phyloP scores from a whole-genome alignment of 2,113 vertebrate species.

The Tapirus terrestris region DNA sequence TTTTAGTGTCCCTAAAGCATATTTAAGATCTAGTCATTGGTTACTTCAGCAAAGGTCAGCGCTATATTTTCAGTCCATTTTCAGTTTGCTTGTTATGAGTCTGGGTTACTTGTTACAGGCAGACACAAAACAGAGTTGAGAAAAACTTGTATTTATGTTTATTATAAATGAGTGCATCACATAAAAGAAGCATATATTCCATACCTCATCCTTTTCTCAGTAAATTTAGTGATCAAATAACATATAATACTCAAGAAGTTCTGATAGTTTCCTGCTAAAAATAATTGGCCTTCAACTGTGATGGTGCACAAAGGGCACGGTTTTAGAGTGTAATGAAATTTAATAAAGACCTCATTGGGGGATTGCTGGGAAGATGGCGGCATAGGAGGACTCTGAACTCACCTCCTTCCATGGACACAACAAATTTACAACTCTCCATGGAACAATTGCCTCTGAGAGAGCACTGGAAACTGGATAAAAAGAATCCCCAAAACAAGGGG shows the following conservation, averaged over 20 bases:
- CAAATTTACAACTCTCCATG: too few species aligned
- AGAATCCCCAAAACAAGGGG: too few species aligned
- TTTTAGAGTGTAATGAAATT: not conserved
- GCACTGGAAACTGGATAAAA: too few species aligned
- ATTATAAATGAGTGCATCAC: not conserved
- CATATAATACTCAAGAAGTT: not conserved
- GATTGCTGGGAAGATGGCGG: too few species aligned
- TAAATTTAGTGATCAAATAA: conserved; percentile 14
- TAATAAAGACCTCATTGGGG: not conserved
- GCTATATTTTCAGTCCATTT: conserved; percentile 56
- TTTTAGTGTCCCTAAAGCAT: conserved; percentile 48
- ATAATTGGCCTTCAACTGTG: conserved; percentile 51
- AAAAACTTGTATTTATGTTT: not conserved
- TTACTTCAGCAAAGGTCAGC: conserved; percentile 64
- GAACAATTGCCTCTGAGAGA: too few species aligned
- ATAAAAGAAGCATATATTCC: not conserved
- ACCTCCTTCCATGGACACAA: too few species aligned
- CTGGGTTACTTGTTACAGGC: not conserved
- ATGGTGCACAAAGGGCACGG: not conserved
- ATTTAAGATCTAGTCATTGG: conserved; percentile 38
- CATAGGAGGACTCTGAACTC: too few species aligned
- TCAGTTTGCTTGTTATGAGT: conserved; percentile 39
- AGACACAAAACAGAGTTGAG: conserved; percentile 1
- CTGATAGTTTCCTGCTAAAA: conserved; percentile 49
- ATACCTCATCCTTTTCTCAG: not conserved